phyloP scores from a whole-genome alignment of 2,888 invertebrate genomes.

The Phoenoteleia sp. region DNA sequence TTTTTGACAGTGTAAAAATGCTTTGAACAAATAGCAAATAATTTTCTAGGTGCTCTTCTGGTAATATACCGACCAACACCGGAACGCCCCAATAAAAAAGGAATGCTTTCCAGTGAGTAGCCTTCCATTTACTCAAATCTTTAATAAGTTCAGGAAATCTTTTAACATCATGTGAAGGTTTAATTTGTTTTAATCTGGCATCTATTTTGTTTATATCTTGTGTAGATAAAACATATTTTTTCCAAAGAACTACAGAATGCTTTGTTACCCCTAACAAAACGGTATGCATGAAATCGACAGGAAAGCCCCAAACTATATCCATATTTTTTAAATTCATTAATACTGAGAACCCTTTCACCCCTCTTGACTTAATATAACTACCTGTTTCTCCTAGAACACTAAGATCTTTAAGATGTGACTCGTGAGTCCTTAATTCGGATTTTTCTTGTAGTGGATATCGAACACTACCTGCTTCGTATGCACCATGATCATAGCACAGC shows the following conservation, averaged over 20 bases:
- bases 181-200: background rate
- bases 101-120: constrained; percentile 49
- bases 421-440: constrained; percentile 5
- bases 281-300: constrained; percentile 1
- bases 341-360: constrained; percentile 43
- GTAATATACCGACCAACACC: background rate
- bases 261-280: background rate
- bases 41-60: background rate
- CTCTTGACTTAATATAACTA: constrained; percentile 9
- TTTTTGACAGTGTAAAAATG: constrained; percentile 19
- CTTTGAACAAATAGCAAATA: constrained; percentile 18
- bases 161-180: constrained; percentile 19
- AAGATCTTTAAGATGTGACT: constrained; percentile 1
- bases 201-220: constrained; percentile 13
- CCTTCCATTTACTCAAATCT: constrained; percentile 18
- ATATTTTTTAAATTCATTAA: constrained; percentile 29
- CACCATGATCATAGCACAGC: constrained; percentile 30
- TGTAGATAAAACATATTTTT: background rate
- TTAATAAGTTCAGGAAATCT: background rate
- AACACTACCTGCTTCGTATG: background rate
- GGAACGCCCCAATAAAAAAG: constrained; percentile 12
- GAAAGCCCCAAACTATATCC: constrained; percentile 1
- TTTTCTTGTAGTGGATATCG: constrained; percentile 4
- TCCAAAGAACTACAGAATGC: background rate
- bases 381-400: background rate